Conservation (phyloP, 2,113 vertebrate species). For the Sprattus sprattus region DNA sequence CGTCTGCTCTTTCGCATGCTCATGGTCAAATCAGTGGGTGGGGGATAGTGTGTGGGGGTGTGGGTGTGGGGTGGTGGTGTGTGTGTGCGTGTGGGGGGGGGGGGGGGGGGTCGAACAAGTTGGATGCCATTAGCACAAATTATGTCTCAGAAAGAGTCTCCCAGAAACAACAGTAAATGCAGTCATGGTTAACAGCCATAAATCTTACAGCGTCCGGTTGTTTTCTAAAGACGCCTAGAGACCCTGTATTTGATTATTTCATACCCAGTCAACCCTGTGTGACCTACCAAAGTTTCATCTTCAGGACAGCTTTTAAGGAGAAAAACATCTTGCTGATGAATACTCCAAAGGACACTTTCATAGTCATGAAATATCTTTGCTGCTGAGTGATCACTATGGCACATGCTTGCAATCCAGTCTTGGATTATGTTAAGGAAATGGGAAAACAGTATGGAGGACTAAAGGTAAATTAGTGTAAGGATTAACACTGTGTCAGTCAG, state of each 20-base stretch:
- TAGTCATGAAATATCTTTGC: not conserved
- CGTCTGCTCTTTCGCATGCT: not conserved
- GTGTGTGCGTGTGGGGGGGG: not conserved
- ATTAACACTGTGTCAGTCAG: not conserved
- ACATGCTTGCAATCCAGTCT: not conserved
- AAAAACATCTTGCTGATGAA: not conserved
- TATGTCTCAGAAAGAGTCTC: not conserved
- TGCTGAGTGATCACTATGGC: not conserved
- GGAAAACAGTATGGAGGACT: not conserved
- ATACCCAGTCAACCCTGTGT: not conserved
- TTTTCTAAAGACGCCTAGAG: not conserved
- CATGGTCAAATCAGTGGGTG: not conserved
- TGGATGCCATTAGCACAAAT: not conserved
- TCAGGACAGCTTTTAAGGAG: not conserved
- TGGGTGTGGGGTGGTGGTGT: too few species aligned
- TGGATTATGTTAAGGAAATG: not conserved
- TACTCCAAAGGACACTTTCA: not conserved
- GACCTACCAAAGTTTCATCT: not conserved
- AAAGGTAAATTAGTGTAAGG: not conserved
- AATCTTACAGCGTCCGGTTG: not conserved
- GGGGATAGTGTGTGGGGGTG: not conserved
- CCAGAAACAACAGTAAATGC: not conserved
- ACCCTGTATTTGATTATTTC: too few species aligned
- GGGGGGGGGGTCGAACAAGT: too few species aligned
- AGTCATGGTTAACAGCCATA: not conserved